Base-by-base conservation (phyloP, 1,140 invertebrate genomes). In the Copidosoma floridanum region DNA sequence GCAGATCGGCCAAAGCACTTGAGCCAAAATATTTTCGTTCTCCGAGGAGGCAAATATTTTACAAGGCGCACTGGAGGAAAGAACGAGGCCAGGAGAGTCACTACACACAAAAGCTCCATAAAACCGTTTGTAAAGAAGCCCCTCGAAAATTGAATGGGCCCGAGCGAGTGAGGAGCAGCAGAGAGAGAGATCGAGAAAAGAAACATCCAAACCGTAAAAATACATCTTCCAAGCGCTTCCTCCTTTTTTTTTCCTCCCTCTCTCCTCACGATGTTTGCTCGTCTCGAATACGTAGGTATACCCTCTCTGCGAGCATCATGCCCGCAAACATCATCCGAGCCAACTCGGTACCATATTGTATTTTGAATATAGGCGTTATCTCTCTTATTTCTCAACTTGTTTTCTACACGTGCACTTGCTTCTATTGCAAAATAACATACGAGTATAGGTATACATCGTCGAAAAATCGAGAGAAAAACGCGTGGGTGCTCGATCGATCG, bases 111-210 rank as follows among this genome's bases (percentile, higher is more conserved):
- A 48, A 32, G 26, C 46, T 18, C 46, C 46, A 48, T 48, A 32
- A 48, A 48, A 48, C 24, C 46, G 26, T 18, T 29, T 29, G 46
- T 32, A 32, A 48, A 20, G 46, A 48, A 32, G 46, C 14, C 46
- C 18, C 20, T 48, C 46, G 16, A 48, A n/a, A 48, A 48, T 48
- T 48, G 46, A 48, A 48, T 48, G 32, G 46, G 46, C 46, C 32
- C 16, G 46, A 48, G n/a, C n/a, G n/a, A n/a, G n/a, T n/a, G n/a
- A n/a, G n/a, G n/a, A n/a, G n/a, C n/a, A n/a, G n/a, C n/a, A n/a
- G n/a, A n/a, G n/a, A n/a, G n/a, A n/a, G n/a, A n/a, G n/a, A n/a
- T n/a, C n/a, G n/a, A n/a, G n/a, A n/a, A n/a, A n/a, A n/a, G n/a
- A n/a, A 48, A 48, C 46, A 29, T 24, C 46, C 46, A n/a, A 18